Evolutionary conservation across 2,113 vertebrate species (phyloP), one percentile per base, ranked within the genome.

Genomic region (Anoura caudifer): DNA sequence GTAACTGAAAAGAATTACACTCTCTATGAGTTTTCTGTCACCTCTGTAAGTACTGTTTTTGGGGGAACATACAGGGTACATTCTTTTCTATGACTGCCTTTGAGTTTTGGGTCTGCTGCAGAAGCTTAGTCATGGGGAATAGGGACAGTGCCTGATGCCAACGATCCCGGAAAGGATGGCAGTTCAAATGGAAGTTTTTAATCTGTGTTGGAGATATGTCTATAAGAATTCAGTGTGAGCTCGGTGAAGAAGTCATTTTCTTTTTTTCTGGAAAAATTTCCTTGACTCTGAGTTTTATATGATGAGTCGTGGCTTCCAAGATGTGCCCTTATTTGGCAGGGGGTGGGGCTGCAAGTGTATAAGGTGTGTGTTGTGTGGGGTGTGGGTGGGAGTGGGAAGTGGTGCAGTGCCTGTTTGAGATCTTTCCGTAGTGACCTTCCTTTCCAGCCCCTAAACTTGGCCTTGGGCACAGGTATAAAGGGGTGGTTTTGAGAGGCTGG

Each of bases 1-100:
- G 91, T 96, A 8, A 56, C 59, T 31, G 2, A 65, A 28, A 90
- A 67, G 22, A 84, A 52, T 0, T 97, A 96, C 11, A 77, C 82
- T 73, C 85, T 97, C 22, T 98, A 98, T 22, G 22, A 91, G 0
- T 98, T 98, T 17, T 97, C 94, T 36, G 88, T 97, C 85, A 31
- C 76, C 36, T 90, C 96, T 20, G 97, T 98, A 91, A 98, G 97
- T 97, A 94, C 33, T n/a, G 15, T 22, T 43, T 38, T 59, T 22
- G 36, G 70, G 70, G 41, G 54, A 84, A 26, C 3, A 1, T n/a
- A 24, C 0, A 12, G 7, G 24, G 28, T 38, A 3, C 2, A 2
- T 56, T 79, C 36, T 56, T 50, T 87, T 17, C 8, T 75, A 10
- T 13, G 72, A 19, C 28, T 50, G 7, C 16, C 31, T 96, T 96